Evolutionary conservation across 92 coral and sea anemone genomes (phyloP).

Genomic region (Umimayanthus chanpuru): DNA sequence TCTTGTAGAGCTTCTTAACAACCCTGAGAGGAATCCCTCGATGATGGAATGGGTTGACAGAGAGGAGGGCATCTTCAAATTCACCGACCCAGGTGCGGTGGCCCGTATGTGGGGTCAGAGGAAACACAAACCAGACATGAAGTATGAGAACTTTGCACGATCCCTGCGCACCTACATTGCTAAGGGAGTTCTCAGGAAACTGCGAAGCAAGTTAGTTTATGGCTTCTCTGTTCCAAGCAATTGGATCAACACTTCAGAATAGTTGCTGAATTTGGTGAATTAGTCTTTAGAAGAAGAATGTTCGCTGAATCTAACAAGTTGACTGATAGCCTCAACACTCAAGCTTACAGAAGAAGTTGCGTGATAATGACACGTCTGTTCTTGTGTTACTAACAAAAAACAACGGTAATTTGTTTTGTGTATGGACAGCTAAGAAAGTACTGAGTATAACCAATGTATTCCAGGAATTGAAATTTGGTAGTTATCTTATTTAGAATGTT

Average conservation of each 20-base stretch:
- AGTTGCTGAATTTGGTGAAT: neutral
- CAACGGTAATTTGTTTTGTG: neutral
- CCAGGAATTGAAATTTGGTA: neutral
- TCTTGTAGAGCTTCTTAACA: conserved; percentile 71
- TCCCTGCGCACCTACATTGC: conserved; percentile 97
- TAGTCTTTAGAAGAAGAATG: neutral
- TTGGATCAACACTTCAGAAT: conserved; percentile 23
- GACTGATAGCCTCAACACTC: no score
- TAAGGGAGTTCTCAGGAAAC: conserved; percentile 90
- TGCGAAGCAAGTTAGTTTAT: conserved; percentile 94
- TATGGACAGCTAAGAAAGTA: neutral
- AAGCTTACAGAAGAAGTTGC: no score
- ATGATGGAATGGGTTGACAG: conserved; percentile 96
- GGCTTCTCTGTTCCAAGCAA: conserved; percentile 63
- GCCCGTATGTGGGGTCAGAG: conserved; percentile 98
- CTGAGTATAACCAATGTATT: neutral
- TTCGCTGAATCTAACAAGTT: no score
- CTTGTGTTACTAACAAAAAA: no score
- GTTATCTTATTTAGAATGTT: no score
- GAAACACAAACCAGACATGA: conserved; percentile 94
- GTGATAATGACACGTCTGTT: no score
- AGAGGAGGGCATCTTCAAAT: conserved; percentile 92
- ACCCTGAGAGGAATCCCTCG: conserved; percentile 76
- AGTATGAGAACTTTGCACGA: conserved; percentile 99
- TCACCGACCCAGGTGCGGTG: conserved; percentile 85